These are phyloP conservation scores for Acestrorhynchus altus DNA, from an alignment of 2,797 vertebrate species.

Conservation along the genomic window DNA sequence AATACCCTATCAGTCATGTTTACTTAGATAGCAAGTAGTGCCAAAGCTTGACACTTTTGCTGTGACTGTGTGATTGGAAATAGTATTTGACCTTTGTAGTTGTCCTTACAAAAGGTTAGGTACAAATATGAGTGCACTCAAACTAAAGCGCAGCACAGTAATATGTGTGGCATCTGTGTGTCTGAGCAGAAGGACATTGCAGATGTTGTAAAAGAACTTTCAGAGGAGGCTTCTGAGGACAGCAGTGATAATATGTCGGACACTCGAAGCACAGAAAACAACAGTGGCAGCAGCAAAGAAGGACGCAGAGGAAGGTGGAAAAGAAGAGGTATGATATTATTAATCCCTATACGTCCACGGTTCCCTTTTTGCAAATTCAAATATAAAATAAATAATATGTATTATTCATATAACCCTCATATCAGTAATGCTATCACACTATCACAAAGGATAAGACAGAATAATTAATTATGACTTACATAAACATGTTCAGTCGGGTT, in stretches of 20 bases:
- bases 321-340: conserved; percentile 84
- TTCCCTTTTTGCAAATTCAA: too few species aligned
- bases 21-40: conserved; percentile 4
- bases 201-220: conserved; percentile 88
- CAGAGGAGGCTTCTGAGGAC: conserved; percentile 91
- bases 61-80: conserved; percentile 4
- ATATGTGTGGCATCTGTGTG: conserved; percentile 22
- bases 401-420: too few species aligned
- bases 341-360: background rate
- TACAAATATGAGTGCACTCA: conserved; percentile 4
- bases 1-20: background rate
- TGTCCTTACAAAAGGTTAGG: background rate
- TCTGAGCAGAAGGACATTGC: conserved; percentile 88
- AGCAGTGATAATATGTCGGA: conserved; percentile 92
- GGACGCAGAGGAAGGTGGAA: conserved; percentile 88
- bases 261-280: conserved; percentile 87
- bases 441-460: background rate
- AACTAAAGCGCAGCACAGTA: conserved; percentile 11
- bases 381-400: background rate
- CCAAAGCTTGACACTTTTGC: background rate
- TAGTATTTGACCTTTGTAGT: background rate
- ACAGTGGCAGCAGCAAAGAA: conserved; percentile 79
- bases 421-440: background rate
- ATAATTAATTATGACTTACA: too few species aligned
- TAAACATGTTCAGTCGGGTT: too few species aligned